Conservation (phyloP, 2,113 vertebrate species). For the Euleptes europaea region DNA sequence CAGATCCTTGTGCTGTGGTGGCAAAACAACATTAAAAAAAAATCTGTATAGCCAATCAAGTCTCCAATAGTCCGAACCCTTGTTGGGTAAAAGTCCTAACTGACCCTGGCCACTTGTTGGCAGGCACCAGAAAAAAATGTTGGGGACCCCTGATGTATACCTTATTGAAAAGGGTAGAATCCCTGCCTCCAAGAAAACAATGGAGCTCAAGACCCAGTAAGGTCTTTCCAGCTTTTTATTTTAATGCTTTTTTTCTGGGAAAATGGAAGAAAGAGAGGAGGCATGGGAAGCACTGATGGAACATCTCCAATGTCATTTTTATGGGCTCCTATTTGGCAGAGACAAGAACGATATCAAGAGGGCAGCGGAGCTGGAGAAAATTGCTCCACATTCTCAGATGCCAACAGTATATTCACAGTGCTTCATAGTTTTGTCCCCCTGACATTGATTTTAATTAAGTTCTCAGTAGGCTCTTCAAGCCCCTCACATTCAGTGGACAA, state of each 20-base stretch:
- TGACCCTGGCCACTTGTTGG: too few species aligned
- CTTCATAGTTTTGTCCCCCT: slow-evolving; percentile 58
- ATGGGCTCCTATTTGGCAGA: slow-evolving; percentile 23
- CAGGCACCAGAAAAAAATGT: too few species aligned
- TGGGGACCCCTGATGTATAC: too few species aligned
- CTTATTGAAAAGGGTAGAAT: neutral
- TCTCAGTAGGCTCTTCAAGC: slow-evolving; percentile 67
- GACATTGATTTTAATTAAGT: slow-evolving; percentile 66
- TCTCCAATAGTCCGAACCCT: too few species aligned
- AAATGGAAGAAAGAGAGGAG: slow-evolving; percentile 46
- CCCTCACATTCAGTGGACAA: slow-evolving; percentile 61
- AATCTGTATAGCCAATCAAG: too few species aligned
- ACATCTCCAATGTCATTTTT: neutral
- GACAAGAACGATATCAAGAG: slow-evolving; percentile 36
- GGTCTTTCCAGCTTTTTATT: neutral
- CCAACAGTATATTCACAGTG: slow-evolving; percentile 58
- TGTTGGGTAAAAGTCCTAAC: too few species aligned
- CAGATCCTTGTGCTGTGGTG: too few species aligned
- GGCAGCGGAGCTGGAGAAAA: slow-evolving; percentile 38
- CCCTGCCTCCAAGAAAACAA: neutral
- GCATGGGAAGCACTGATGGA: neutral
- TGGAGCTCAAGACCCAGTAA: neutral
- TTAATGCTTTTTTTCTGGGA: neutral
- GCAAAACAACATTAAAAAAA: too few species aligned
- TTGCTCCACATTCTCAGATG: slow-evolving; percentile 56